Evolutionary conservation across 2,797 vertebrate genomes (phyloP), one percentile per base, ranked within the genome.

Genomic region (Luscinia megarhynchos): DNA sequence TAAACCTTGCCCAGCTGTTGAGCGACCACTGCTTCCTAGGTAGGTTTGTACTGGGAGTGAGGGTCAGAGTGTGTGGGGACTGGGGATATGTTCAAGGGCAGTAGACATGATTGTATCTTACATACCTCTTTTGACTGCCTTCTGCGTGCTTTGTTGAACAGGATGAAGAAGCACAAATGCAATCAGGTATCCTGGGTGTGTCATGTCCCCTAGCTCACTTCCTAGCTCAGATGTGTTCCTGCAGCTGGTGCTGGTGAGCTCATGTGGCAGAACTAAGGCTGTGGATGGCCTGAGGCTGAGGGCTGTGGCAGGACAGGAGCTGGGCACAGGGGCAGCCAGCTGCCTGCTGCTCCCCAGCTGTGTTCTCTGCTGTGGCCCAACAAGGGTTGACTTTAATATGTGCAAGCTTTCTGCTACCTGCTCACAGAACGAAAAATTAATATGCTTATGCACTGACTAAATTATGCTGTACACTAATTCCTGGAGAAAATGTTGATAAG

Each of bases 401-500:
- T 72, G 79, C 43, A 72, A 81, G 29, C 50, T 82, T 94, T 92
- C 68, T 95, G 68, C 48, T 87, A 87, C 94, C 74, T 89, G 45
- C 59, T 91, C 15, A 1, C 32, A 55, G 59, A 91, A 55, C 88
- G 67, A 90, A 94, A 97, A 95, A 93, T 95, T 93, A 95, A 95
- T 92, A 76, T 90, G 92, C 94, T 94, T 93, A 93, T 93, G 53
- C 2, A 1, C 76, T 89, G 69, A 64, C 78, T 96, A 93, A 94
- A 97, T 93, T 95, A 96, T 84, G 75, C 70, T 90, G 50, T 87
- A 83, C 45, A 80, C 75, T 97, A 96, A 96, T 95, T 96, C 95
- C 86, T 88, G 87, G 83, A 89, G 81, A 95, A 96, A 95, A 73
- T 84, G 67, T 95, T 96, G 95, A 96, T 97, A 97, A 95, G 85